Evolutionary conservation across 2,797 vertebrate species (phyloP).

Genomic region (Lophotriccus pileatus): DNA sequence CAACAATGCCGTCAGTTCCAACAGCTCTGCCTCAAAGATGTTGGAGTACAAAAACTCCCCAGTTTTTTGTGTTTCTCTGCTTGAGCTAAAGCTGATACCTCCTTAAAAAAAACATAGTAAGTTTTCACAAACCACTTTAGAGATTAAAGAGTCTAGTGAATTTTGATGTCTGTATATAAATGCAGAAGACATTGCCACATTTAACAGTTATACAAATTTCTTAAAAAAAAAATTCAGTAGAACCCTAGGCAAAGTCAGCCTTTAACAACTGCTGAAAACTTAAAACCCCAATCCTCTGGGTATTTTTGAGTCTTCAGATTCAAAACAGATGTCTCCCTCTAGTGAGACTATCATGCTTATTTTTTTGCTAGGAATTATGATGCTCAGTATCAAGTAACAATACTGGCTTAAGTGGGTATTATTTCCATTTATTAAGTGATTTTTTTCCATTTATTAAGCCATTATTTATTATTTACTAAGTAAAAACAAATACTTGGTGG

Average conservation of each 20-base stretch:
- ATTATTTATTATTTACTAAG: not conserved
- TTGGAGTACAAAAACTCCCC: not conserved
- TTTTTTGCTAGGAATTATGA: not conserved
- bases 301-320: not conserved
- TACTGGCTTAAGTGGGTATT: not conserved
- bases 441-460: not conserved
- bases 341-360: not conserved
- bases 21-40: not conserved
- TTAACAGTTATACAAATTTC: not conserved
- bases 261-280: not conserved
- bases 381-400: not conserved
- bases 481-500: rapidly evolving
- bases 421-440: not conserved
- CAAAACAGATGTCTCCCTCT: not conserved
- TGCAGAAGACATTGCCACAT: not conserved
- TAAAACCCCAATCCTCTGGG: rapidly evolving
- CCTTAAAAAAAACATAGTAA: not conserved
- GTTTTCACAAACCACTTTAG: not conserved
- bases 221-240: not conserved
- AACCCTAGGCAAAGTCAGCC: not conserved
- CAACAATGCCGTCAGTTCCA: not conserved
- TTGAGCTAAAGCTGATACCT: not conserved
- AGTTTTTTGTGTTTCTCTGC: not conserved
- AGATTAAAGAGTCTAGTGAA: not conserved
- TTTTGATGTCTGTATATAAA: not conserved